These are phyloP conservation scores for Crotalus helleri DNA, from an alignment of 2,113 vertebrate species.

Conservation along the genomic window DNA sequence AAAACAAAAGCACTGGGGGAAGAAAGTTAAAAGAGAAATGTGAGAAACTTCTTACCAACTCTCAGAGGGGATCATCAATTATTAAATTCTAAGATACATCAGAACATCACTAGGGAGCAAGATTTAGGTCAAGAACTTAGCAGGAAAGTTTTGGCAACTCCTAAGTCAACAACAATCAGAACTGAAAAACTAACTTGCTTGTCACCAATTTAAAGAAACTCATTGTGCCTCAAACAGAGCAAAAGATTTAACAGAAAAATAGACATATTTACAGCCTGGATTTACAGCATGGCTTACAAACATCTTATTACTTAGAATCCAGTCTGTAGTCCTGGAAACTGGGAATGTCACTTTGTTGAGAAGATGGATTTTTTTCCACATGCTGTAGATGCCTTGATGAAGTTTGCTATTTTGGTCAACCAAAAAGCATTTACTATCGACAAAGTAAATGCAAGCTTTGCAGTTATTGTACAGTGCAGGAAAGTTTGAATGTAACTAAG, in stretches of 20 bases:
- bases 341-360: conserved; percentile 77
- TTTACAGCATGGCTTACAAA: conserved; percentile 79
- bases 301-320: conserved; percentile 78
- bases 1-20: conserved; percentile 36
- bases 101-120: conserved; percentile 72
- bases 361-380: conserved; percentile 73
- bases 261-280: conserved; percentile 78
- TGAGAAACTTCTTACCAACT: conserved; percentile 56
- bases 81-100: conserved; percentile 64
- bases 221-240: conserved; percentile 71
- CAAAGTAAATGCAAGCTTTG: conserved; percentile 77
- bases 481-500: conserved; percentile 65
- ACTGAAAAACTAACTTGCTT: conserved; percentile 66
- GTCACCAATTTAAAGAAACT: conserved; percentile 70
- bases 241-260: conserved; percentile 74
- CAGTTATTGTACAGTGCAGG: conserved; percentile 76
- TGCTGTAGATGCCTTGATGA: conserved; percentile 67
- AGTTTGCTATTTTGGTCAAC: conserved; percentile 78
- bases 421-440: conserved; percentile 75
- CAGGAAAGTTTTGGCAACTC: conserved; percentile 66
- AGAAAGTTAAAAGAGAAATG: conserved; percentile 15
- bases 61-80: conserved; percentile 65
- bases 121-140: conserved; percentile 74
- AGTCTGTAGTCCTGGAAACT: conserved; percentile 79
- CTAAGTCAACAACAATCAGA: conserved; percentile 74